Conservation (phyloP, 2,113 vertebrate species). For the Syrrhaptes paradoxus region DNA sequence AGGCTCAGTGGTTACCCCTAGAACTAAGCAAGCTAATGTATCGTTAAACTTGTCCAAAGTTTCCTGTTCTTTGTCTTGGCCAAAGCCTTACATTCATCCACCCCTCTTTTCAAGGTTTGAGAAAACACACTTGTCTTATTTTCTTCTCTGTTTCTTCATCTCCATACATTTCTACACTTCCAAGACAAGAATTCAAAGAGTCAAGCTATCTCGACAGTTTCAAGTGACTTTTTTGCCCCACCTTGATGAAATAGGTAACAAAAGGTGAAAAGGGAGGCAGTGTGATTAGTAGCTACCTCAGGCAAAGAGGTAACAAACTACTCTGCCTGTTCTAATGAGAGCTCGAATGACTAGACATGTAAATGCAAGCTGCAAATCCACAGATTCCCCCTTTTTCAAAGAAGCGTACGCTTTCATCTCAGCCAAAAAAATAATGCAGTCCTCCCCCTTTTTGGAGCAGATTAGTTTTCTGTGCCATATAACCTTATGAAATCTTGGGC, state of each 20-base stretch:
- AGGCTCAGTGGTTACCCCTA: not conserved
- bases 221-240: not conserved
- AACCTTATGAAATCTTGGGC: not conserved
- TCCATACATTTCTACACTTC: not conserved
- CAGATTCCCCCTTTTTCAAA: not conserved
- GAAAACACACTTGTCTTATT: not conserved
- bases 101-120: not conserved
- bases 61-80: not conserved
- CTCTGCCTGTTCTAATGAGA: not conserved
- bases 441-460: not conserved
- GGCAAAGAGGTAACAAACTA: not conserved
- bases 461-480: not conserved
- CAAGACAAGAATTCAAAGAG: not conserved
- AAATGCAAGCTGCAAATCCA: not conserved
- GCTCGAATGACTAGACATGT: not conserved
- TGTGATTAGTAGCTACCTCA: not conserved
- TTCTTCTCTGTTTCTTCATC: not conserved
- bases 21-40: not conserved
- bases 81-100: not conserved
- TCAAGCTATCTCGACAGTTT: not conserved
- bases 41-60: not conserved
- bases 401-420: not conserved
- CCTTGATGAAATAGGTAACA: not conserved
- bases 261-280: not conserved
- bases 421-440: not conserved